Evolutionary conservation across 2,113 vertebrate species (phyloP).

Genomic region (Corydoras maculifer): DNA sequence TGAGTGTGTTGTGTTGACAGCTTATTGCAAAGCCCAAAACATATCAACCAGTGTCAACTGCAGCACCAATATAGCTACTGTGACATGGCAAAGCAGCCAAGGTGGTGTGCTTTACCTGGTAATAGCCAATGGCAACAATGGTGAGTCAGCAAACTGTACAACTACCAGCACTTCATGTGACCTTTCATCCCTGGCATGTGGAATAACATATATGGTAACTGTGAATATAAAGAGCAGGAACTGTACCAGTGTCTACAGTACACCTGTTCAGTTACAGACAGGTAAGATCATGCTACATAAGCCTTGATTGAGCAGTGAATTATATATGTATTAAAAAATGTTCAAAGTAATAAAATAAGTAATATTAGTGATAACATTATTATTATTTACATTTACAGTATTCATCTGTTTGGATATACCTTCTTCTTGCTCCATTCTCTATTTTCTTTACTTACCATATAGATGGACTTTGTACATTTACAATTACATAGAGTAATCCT

Average conservation of each 20-base stretch:
- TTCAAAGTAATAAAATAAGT: too few relatives aligned
- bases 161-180: constrained; percentile 52
- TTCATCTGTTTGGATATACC: too few relatives aligned
- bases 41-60: constrained; percentile 51
- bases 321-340: too few relatives aligned
- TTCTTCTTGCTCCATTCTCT: too few relatives aligned
- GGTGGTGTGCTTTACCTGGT: constrained; percentile 51
- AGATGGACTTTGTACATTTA: too few relatives aligned
- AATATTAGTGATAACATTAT: too few relatives aligned
- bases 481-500: too few relatives aligned
- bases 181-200: constrained; percentile 55
- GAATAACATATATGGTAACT: constrained; percentile 54
- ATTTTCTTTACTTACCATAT: too few relatives aligned
- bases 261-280: constrained; percentile 17
- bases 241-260: constrained; percentile 51
- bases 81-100: constrained; percentile 52
- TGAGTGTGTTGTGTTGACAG: constrained; percentile 29
- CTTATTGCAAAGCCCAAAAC: constrained; percentile 54
- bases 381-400: too few relatives aligned
- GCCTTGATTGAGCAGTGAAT: neutral
- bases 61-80: constrained; percentile 43
- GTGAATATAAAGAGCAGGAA: constrained; percentile 51
- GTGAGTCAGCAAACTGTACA: constrained; percentile 47
- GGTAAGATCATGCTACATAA: too few relatives aligned
- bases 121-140: constrained; percentile 20